phyloP scores from a whole-genome alignment of 2,888 invertebrate species.

The Drosophila mimetica region DNA sequence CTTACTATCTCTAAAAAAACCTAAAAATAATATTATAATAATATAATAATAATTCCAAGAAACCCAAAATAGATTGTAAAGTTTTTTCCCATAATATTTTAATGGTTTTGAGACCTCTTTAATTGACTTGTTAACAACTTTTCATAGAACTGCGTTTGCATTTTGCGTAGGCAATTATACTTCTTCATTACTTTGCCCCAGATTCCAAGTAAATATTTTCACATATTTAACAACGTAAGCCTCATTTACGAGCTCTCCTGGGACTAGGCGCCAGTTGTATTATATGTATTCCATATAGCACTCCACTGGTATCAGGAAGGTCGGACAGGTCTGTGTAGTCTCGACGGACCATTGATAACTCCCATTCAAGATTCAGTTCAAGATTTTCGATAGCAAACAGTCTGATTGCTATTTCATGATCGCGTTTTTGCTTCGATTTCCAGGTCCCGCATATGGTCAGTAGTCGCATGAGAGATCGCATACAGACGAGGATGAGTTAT shows the following conservation, averaged over 20 bases:
- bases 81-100: neutral
- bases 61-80: too few species aligned
- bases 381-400: conserved; percentile 36
- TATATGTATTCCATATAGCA: neutral
- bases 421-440: neutral
- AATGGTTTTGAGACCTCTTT: neutral
- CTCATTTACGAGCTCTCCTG: conserved; percentile 5
- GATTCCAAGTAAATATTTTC: conserved; percentile 9
- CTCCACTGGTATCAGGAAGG: conserved; percentile 42
- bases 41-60: too few species aligned
- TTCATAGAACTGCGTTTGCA: neutral
- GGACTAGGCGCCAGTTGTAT: conserved; percentile 20
- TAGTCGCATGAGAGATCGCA: conserved; percentile 11
- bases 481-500: conserved; percentile 53
- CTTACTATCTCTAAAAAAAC: too few species aligned
- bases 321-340: conserved; percentile 8
- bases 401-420: conserved; percentile 35
- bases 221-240: neutral
- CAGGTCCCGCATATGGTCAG: conserved; percentile 31
- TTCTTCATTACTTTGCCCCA: conserved; percentile 29
- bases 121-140: neutral
- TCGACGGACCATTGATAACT: conserved; percentile 43
- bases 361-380: conserved; percentile 64
- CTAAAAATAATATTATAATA: too few species aligned
- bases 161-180: conserved; percentile 6